Base-by-base conservation (phyloP, 2,888 invertebrate genomes). In the Zygogramma bicolorata region DNA sequence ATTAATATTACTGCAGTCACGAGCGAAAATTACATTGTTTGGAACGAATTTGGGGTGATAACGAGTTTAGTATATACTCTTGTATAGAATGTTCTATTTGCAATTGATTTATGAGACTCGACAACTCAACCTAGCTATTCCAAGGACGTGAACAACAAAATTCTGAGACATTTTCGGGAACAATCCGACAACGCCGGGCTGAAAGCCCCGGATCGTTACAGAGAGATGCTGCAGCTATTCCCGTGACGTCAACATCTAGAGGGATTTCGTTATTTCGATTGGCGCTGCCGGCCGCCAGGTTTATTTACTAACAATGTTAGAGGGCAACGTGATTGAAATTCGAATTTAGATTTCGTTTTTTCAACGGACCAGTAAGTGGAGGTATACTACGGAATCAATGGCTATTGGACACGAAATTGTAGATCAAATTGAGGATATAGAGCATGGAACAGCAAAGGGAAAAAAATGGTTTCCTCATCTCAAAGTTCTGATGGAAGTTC, bases 201-300 rank as follows among this genome's bases (percentile, higher is more conserved):
- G 31, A 62, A 74, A 77, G 77, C 79, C 79, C 75, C 77, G 81
- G 85, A 85, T 85, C 85, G 85, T 84, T 74, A 74, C 70, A 62
- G 18, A 69, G 74, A 75, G 74, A 75, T 85, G 84, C 84, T 78
- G 70, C 83, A 79, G 81, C 83, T 84, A 83, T 71, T 82, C 83
- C 73, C 71, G 80, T 85, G 85, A 85, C 85, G 85, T 84, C 85
- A 85, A 77, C 60, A 58, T 70, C 66, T 49, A 59, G 68, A 53
- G 70, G 25, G n/a, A 29, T 61, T 59, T 61, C 53, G 25, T 20
- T 38, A 57, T 31, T 72, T 62, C 58, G 69, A 69, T 69, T 65
- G 67, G 69, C 15, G 42, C 63, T 20, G 22, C 31, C 49, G 29
- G 65, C 18, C 40, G 40, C 42, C 65, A 13, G 49, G 63, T 57